These are phyloP conservation scores for Sinocyclocheilus grahami DNA, from an alignment of 2,113 vertebrate species.

Conservation along the genomic window DNA sequence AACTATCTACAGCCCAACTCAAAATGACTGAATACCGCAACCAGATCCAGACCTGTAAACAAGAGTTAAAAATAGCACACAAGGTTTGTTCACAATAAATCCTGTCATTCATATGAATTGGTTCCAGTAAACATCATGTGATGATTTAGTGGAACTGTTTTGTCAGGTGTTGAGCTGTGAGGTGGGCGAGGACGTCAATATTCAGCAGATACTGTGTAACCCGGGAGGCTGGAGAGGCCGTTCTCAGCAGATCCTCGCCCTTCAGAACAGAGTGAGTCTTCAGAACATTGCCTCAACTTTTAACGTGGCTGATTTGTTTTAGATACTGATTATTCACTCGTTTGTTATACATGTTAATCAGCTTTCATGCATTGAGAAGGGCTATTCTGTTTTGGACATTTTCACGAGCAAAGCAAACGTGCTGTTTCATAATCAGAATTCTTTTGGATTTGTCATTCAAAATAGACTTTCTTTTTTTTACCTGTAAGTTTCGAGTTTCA, in stretches of 20 bases:
- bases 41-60: conserved; percentile 84
- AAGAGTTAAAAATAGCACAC: conserved; percentile 87
- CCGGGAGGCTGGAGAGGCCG: conserved; percentile 87
- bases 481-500: no score
- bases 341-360: background rate
- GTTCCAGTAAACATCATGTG: background rate
- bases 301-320: background rate
- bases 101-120: background rate
- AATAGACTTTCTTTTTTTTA: no score
- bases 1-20: conserved; percentile 79
- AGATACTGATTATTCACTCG: background rate
- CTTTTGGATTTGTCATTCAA: no score
- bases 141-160: background rate
- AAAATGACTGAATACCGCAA: conserved; percentile 89
- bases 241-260: conserved; percentile 88
- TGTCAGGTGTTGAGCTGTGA: conserved; percentile 85
- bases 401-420: no score
- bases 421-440: no score
- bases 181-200: conserved; percentile 86
- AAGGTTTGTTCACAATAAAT: conserved; percentile 77
- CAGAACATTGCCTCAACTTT: background rate
- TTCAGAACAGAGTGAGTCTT: conserved; percentile 85
- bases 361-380: no score
- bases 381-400: no score
- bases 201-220: conserved; percentile 80